Conservation (phyloP, 1,140 invertebrate genomes). For the Saccostrea cuccullata region DNA sequence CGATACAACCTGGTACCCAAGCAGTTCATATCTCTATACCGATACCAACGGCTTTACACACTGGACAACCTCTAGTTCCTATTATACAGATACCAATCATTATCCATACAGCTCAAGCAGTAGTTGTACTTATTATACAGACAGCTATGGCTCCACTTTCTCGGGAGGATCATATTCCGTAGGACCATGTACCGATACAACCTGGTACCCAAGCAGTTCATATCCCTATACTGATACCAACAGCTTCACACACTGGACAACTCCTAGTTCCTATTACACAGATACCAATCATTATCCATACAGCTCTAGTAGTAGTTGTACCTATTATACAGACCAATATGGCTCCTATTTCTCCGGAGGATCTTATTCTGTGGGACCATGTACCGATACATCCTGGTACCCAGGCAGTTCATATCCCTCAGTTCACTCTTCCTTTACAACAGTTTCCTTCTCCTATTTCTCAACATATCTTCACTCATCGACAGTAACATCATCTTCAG, state of each 20-base stretch:
- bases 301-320: neutral
- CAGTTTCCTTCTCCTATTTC: too few species aligned
- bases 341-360: neutral
- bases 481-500: too few species aligned
- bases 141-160: neutral
- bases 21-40: neutral
- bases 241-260: neutral
- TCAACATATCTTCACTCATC: too few species aligned
- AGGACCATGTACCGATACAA: constrained; percentile 3
- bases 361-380: neutral
- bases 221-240: neutral
- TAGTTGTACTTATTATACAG: constrained; percentile 9
- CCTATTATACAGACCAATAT: neutral
- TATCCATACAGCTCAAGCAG: neutral
- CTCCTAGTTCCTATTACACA: neutral
- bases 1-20: constrained; percentile 3
- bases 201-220: neutral
- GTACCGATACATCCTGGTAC: constrained; percentile 3
- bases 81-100: neutral
- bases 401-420: neutral
- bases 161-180: neutral
- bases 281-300: neutral
- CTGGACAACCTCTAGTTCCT: neutral
- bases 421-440: too few species aligned
- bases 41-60: neutral